Conservation (phyloP, 2,888 invertebrate species). For the Temnothorax rugatulus region DNA sequence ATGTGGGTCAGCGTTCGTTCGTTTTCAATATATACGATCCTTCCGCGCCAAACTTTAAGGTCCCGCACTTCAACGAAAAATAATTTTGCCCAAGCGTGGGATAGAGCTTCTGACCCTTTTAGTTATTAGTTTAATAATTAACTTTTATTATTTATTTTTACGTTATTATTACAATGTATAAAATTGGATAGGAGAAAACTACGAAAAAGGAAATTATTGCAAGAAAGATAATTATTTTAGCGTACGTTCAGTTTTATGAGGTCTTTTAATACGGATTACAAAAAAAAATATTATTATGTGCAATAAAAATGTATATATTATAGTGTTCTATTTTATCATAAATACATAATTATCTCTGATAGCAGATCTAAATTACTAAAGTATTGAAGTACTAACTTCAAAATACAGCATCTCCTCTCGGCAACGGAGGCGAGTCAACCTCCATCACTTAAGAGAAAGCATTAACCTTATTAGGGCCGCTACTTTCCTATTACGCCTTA, state of each 20-base stretch:
- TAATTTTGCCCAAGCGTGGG: background rate
- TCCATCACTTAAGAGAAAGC: slow-evolving; percentile 51
- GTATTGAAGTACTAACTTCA: slow-evolving; percentile 38
- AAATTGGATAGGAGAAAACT: background rate
- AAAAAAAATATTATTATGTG: background rate
- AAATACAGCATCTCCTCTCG: slow-evolving; percentile 34
- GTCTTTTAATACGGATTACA: background rate
- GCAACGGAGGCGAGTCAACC: slow-evolving; percentile 45
- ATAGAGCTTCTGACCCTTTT: background rate
- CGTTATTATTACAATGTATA: background rate
- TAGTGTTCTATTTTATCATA: background rate
- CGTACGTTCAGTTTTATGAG: background rate
- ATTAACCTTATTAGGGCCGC: slow-evolving; percentile 47
- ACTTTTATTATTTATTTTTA: background rate
- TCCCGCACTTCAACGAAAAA: slow-evolving; percentile 32
- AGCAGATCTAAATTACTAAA: slow-evolving; percentile 24
- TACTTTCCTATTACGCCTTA: slow-evolving; percentile 45
- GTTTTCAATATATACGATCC: slow-evolving; percentile 57
- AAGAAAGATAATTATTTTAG: background rate
- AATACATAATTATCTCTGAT: slow-evolving; percentile 8
- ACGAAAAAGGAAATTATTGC: background rate
- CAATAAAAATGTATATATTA: background rate
- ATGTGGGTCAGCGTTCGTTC: slow-evolving; percentile 61
- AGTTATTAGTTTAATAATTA: background rate
- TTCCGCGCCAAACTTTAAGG: slow-evolving; percentile 30